Base-by-base conservation (phyloP, 2,888 invertebrate species). In the Acrocyrtus sp. region DNA sequence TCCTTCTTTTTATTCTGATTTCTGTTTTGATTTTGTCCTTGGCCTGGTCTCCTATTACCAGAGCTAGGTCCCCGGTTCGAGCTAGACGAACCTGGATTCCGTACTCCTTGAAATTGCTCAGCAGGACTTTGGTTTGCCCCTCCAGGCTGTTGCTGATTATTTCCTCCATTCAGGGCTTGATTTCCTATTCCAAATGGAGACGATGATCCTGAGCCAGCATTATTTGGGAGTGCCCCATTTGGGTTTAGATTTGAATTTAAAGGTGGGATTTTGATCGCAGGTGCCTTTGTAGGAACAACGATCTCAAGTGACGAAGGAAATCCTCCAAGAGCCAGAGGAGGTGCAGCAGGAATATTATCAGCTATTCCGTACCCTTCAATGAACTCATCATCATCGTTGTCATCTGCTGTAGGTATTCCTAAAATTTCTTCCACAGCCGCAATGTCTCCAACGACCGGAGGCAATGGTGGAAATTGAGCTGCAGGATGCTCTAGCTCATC, bases 311-410 rank as follows among this genome's bases (percentile, higher is more conserved):
- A 53, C 8, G 57, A 29, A 1, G 73, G 61, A 47, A 63, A 68
- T 4, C 51, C 43, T 47, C 66, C 61, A 12, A 47, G 29, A 29
- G 51, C 57, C 15, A 69, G 48, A 26, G 67, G 73, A n/a, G 73
- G 73, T 19, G 66, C 56, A 21, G 60, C 69, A 2, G 69, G 69
- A 39, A 69, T 62, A 24, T 69, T 43, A 3, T 56, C 45, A 5
- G 12, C 58, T 12, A 10, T 6, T 1, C 29, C 45, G 8, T 65
- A 56, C 0, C 17, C 34, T 15, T 51, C 65, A n/a, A n/a, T n/a
- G 6, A 19, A 10, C 6, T 60, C 50, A 22, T 66, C 54, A 15
- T 51, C 50, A 17, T 1, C 17, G 17, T 57, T 26, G 12, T 60
- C 60, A 26, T 29, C 26, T 1, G 21, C 48, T 8, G 29, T 22